Percentiles rank a stretch among this genome's conserved stretches.
Evolutionary conservation across 2,797 vertebrate species (phyloP).

Genomic region (Simalia tracyae): DNA sequence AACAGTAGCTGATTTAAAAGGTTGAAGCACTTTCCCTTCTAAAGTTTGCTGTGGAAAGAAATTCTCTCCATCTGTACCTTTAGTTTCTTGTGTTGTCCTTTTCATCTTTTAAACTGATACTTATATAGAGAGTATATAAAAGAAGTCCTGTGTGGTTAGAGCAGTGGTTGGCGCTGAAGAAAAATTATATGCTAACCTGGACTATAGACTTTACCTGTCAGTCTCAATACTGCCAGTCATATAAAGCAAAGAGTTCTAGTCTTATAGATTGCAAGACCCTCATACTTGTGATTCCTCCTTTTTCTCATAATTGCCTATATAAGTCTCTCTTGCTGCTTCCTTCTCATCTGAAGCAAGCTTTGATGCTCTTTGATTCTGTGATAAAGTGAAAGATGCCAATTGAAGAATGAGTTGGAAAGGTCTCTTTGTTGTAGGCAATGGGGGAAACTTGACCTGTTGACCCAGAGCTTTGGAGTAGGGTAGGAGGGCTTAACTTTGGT

Average conservation of each 20-base stretch:
- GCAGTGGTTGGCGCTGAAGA: neutral
- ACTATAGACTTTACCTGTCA: neutral
- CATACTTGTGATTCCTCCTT: neutral
- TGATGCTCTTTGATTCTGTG: neutral
- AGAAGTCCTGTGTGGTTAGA: neutral
- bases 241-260: neutral
- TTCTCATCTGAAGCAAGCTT: neutral
- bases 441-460: neutral
- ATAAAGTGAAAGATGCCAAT: neutral
- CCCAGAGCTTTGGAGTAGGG: neutral
- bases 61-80: neutral
- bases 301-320: neutral
- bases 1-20: neutral
- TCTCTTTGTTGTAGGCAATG: neutral
- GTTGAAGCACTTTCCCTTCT: neutral
- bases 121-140: neutral
- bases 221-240: neutral
- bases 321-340: neutral
- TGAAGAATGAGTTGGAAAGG: neutral
- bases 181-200: neutral
- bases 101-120: neutral
- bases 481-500: neutral
- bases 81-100: neutral
- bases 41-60: neutral
- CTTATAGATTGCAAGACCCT: neutral